Evolutionary conservation across 1,140 invertebrate species (phyloP), one percentile per base, ranked within the genome.

Genomic region (Neotoxoptera formosana): DNA sequence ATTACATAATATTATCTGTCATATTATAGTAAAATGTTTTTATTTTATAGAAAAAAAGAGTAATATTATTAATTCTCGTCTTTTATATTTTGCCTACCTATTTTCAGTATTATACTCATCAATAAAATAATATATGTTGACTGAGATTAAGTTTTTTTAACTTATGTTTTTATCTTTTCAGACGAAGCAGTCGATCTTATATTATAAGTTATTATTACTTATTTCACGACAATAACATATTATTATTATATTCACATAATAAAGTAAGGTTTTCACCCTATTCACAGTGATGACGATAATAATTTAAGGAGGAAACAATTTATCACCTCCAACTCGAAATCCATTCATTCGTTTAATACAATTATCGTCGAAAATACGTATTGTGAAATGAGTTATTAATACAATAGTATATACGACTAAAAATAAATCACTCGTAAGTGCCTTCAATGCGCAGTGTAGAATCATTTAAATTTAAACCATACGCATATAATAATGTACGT

Each of bases 261-360:
- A n/a, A n/a, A n/a, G 21, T 53, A 7, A 56, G 53, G 48, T 91
- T 91, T 48, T 36, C 25, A 41, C 91, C 47, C n/a, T 53, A 83
- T 53, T 41, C 14, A 53, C 14, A 53, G n/a, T 34, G 34, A 23
- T 83, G 34, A 23, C 53, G 20, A 53, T 83, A 67, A 91, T 91
- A 53, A 53, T 92, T 92, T 84, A 92, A 92, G 91, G 36, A 84
- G 45, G 76, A 92, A 92, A 83, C 45, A 60, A 84, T 92, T 92
- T 53, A 84, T 92, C 76, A 51, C 76, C 36, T 83, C 34, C n/a
- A n/a, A 34, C 60, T 76, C 48, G 2, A 30, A 83, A 56, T 90
- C 88, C 11, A 56, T 90, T 56, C 88, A 56, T 25, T 90, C 51
- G 14, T 56, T 56, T 60, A 90, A 90, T 30, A 90, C 53, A 89